Evolutionary conservation across 1,140 invertebrate species (phyloP), one percentile per base, ranked within the genome.

Genomic region (Phenacoccus solenopsis): DNA sequence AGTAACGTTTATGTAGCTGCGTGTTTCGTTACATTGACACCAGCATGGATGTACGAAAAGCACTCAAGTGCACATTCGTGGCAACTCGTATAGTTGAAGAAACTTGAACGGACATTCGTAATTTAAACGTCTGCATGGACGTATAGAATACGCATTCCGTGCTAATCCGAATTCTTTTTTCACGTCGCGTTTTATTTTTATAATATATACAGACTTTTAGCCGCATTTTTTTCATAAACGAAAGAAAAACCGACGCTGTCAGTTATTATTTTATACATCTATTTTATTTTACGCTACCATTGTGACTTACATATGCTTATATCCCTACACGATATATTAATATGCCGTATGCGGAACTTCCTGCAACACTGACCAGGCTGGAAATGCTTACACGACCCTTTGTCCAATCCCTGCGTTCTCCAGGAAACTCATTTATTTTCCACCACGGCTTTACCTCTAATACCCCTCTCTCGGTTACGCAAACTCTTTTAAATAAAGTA

Each of bases 381-480:
- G 59, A 64, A 64, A 64, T 64, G 59, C 59, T 64, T 64, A 64
- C 59, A 20, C 59, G 25, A 64, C 59, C 59, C 59, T 64, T 64
- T 64, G 10, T 64, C 21, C 59, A 10, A 24, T 25, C 25, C 59
- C 38, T 49, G 16, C 16, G 2, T 64, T 64, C 59, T 64, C 59
- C 59, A 64, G 59, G 59, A 64, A 64, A 64, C 25, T 64, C 59
- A 64, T 64, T 64, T 64, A 64, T 64, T 64, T 64, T 64, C 59
- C 59, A 25, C 21, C 10, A 64, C 20, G 25, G 59, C 59, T 64
- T 64, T 64, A 64, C 59, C 59, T 64, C 59, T 64, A 64, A 64
- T 64, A 64, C 21, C 59, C 59, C 59, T 49, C 59, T 64, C 59
- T 64, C 25, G 22, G 22, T 1, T 3, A 64, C 16, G 12, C 21